phyloP scores from a whole-genome alignment of 2,888 invertebrate species.

The Tortricodes alternella region DNA sequence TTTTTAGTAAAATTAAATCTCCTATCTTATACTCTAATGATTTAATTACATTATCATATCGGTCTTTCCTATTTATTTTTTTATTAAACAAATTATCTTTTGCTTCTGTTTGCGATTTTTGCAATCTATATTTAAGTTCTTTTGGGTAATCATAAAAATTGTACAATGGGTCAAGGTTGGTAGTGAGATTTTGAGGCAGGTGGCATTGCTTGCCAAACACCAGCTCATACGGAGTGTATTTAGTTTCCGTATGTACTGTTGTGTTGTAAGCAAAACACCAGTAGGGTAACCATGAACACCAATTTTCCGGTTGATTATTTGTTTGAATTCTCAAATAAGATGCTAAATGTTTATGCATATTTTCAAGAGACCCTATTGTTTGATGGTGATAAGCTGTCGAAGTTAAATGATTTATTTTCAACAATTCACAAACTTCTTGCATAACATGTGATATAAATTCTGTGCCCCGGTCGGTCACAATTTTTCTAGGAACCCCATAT shows the following conservation, averaged over 20 bases:
- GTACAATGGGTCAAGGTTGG: slow-evolving; percentile 32
- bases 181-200: slow-evolving; percentile 29
- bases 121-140: slow-evolving; percentile 33
- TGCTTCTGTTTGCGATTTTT: slow-evolving; percentile 30
- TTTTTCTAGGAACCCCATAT: not conserved
- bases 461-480: slow-evolving; percentile 5
- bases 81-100: slow-evolving; percentile 21
- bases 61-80: slow-evolving; percentile 26
- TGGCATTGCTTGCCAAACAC: slow-evolving; percentile 34
- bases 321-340: not conserved
- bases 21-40: slow-evolving; percentile 19
- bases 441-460: not conserved
- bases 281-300: slow-evolving; percentile 33
- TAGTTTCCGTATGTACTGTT: slow-evolving; percentile 32
- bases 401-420: not conserved
- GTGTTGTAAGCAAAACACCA: slow-evolving; percentile 36
- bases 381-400: not conserved
- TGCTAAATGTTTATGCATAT: not conserved
- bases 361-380: not conserved
- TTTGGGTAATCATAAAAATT: slow-evolving; percentile 30
- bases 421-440: not conserved
- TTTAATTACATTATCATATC: slow-evolving; percentile 22
- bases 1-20: slow-evolving; percentile 30
- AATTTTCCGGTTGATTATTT: slow-evolving; percentile 3
- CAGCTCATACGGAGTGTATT: slow-evolving; percentile 34